These are phyloP conservation scores for Apoderus coryli DNA, from an alignment of 2,888 invertebrate species.

Conservation along the genomic window DNA sequence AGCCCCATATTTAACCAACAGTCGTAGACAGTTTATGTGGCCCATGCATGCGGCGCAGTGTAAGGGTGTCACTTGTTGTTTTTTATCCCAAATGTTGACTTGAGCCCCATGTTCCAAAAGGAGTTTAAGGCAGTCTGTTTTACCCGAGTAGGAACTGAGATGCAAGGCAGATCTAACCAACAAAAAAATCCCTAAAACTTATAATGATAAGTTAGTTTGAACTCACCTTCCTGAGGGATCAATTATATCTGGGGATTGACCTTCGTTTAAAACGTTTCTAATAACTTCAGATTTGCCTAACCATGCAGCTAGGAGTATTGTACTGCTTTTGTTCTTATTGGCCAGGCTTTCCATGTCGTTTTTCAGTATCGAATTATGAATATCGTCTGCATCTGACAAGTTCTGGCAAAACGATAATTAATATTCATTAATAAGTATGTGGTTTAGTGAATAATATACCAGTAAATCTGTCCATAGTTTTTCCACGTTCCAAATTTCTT, in stretches of 20 bases:
- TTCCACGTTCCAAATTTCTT: constrained; percentile 29
- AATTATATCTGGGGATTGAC: constrained; percentile 45
- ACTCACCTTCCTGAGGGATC: constrained; percentile 55
- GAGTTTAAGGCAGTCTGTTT: constrained; percentile 52
- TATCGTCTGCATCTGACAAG: constrained; percentile 34
- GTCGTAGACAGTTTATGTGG: constrained; percentile 43
- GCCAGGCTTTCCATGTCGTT: constrained; percentile 36
- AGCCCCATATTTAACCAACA: constrained; percentile 58
- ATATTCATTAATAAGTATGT: constrained; percentile 1
- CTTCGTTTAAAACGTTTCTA: constrained; percentile 37
- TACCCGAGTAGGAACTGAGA: constrained; percentile 63
- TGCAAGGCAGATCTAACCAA: constrained; percentile 60
- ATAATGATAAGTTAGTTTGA: no score
- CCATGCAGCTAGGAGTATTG: constrained; percentile 47
- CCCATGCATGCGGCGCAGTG: constrained; percentile 63
- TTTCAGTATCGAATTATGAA: constrained; percentile 29
- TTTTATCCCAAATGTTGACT: constrained; percentile 57
- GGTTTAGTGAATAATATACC: constrained; percentile 20
- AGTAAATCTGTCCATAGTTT: constrained; percentile 24
- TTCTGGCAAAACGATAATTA: constrained; percentile 20
- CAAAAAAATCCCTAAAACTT: no score
- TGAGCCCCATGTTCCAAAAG: constrained; percentile 50
- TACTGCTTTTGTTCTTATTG: constrained; percentile 34
- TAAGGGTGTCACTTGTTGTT: constrained; percentile 54
- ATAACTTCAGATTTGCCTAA: constrained; percentile 41